Evolutionary conservation across 2,797 vertebrate genomes (phyloP), one percentile per base, ranked within the genome.

Genomic region (Diplodus puntazzo): DNA sequence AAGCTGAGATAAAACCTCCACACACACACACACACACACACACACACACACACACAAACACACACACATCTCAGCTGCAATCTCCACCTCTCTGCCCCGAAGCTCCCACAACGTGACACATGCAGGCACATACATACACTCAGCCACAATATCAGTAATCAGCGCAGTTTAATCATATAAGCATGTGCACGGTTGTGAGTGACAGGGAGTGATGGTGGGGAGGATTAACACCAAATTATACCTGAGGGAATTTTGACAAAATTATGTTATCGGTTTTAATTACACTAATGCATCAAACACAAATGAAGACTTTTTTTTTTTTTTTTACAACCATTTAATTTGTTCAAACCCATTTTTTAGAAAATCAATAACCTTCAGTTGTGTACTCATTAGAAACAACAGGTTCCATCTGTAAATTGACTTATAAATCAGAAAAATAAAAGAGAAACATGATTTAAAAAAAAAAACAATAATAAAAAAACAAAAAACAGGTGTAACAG

Each of bases 201-300:
- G 85, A 75, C 66, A 75, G 81, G 21, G 20, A 80, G 69, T 13
- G 66, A 57, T 64, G 75, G 61, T 21, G 14, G 75, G 53, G 63
- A 77, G 83, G 92, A 94, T 94, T 94, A 93, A 81, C 68, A 70
- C 84, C 65, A 89, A 92, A 93, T 90, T 92, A 91, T 81, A 93
- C 91, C 92, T 87, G 88, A 86, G 89, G 88, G 89, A 93, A 89
- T 93, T 92, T 90, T 84, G 87, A 75, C 81, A 84, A 93, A 93
- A 91, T 90, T n/a, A 83, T 88, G 69, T 89, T 91, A 92, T 87
- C 87, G 89, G 78, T 85, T 94, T 94, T 93, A 94, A 95, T 94
- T 92, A 93, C 86, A 91, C 84, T 94, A 94, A 95, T 94, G 92
- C 84, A 94, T 89, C 79, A 81, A 85, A 88, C 77, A 85, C 73